Evolutionary conservation across 2,113 vertebrate species (phyloP), one percentile per base, ranked within the genome.

Genomic region (Onychostruthus taczanowskii): DNA sequence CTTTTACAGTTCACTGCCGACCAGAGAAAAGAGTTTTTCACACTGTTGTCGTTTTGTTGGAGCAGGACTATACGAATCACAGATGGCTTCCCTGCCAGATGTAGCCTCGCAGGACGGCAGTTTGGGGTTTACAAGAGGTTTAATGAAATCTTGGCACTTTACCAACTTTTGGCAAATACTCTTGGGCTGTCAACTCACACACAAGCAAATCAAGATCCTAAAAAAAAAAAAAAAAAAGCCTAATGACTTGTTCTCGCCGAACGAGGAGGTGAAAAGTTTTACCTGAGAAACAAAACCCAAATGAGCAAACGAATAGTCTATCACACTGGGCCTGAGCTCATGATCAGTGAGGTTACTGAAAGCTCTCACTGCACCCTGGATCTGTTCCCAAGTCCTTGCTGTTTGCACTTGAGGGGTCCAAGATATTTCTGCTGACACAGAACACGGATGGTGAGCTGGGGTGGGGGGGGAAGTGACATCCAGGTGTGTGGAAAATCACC

Each of bases 81-180:
- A 98, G 98, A 98, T 98, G 98, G 96, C 97, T 98, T 97, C 96
- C 95, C 96, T 96, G 88, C 97, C 98, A 98, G 98, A 98, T 98
- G 98, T 93, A 96, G 97, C 96, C 96, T 97, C 70, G 49, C 90
- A 95, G 96, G 97, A 97, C 96, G 64, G 89, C 90, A 95, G 89
- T 94, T 97, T 94, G 89, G 94, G 94, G 95, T 98, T 98, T 98
- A 98, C 97, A 98, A 98, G 97, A 97, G 96, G 87, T 98, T 98
- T 98, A 98, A 98, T 98, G 98, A 98, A 98, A 98, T 97, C 78
- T 82, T 98, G 98, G 98, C 96, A 4, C 41, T 26, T 53, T 72
- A 97, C 98, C 98, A 98, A 92, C 64, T 96, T 96, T 94, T 94
- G 94, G 92, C 84, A 89, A 97, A 87, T 95, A 84, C 97, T 98